Evolutionary conservation across 2,797 vertebrate species (phyloP), one percentile per base, ranked within the genome.

Genomic region (Acropternis orthonyx): DNA sequence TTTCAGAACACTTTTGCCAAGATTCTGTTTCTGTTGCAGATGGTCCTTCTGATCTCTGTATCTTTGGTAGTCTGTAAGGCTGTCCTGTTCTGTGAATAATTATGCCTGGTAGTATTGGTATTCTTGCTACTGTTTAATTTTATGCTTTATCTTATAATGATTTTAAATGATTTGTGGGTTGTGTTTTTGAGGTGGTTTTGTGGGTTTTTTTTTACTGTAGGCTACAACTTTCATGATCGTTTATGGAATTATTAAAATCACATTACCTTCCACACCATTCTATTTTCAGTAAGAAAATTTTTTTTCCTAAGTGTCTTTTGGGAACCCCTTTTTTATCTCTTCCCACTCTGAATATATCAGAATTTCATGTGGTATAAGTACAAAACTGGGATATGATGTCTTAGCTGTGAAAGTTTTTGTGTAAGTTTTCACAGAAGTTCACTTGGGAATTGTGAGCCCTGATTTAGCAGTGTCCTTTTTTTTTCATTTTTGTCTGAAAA

Each of bases 221-320:
- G 41, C 17, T 88, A n/a, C 28, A 71, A 43, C 26, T 92, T 95
- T 71, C 44, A 30, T 61, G 34, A 20, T 83, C 15, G 14, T 55
- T 95, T 89, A 48, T 76, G 18, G 61, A 89, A 92, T 83, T 83
- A 86, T 78, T 76, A 75, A 68, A 85, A 92, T 85, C 66, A 28
- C 28, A 58, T 92, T 84, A 85, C 8, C 24, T 92, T 94, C 59
- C 32, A 37, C 19, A 37, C 22, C 10, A 36, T 9, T 41, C 44
- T 59, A 0, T 87, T 85, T 93, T 92, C 71, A 67, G 54, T 56
- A 69, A 39, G 23, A 61, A 61, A 26, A 39, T 56, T 78, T 69
- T 61, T 51, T 4, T 1, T 9, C 16, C 26, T 1, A 78, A 34
- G 8, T 76, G 13, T 90, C 46, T 61, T 63, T 54, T 55, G 59